Base-by-base conservation (phyloP, 2,888 invertebrate genomes). In the Drosophila fungiperda region DNA sequence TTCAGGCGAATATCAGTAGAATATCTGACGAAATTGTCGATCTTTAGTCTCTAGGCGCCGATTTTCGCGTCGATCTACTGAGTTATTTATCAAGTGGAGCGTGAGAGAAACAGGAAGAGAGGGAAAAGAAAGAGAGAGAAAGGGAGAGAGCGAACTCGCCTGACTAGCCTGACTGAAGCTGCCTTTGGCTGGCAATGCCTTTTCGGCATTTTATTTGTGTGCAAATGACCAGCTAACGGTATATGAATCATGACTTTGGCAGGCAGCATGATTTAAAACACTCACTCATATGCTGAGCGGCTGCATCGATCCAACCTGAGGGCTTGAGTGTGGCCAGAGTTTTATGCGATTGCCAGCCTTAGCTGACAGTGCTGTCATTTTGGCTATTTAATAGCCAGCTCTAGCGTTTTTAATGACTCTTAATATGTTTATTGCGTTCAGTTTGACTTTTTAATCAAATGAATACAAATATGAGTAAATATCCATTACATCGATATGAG, bases 231-330 rank as follows among this genome's bases (percentile, higher is more conserved):
- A 92, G 82, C 86, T 92, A 92, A 92, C 92, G 92, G 92, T 90
- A 92, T 84, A 91, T 92, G 92, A 92, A 92, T 92, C 92, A 92
- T 92, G 92, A 92, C 92, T 90, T 89, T 91, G 92, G 89, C 91
- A 92, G 89, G 86, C 91, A 87, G 83, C 91, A 91, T 91, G 92
- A 90, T 92, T 91, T 90, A 85, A 86, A 90, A 87, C 91, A 87
- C 90, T 90, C 87, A 90, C 87, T 90, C 89, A 89, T 87, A 88
- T 79, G 86, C 70, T n/a, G 36, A 71, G 73, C 61, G 71, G 57
- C 57, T 71, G 61, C 61, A 35, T 26, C 45, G 15, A 8, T 17
- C 29, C 20, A 29, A 53, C 29, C 33, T 38, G 32, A 49, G 61
- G 32, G 57, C 71, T 58, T 72, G 60, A 73, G 73, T 82, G 61